Conservation (phyloP, 2,888 invertebrate genomes). For the Laspeyria flexula region DNA sequence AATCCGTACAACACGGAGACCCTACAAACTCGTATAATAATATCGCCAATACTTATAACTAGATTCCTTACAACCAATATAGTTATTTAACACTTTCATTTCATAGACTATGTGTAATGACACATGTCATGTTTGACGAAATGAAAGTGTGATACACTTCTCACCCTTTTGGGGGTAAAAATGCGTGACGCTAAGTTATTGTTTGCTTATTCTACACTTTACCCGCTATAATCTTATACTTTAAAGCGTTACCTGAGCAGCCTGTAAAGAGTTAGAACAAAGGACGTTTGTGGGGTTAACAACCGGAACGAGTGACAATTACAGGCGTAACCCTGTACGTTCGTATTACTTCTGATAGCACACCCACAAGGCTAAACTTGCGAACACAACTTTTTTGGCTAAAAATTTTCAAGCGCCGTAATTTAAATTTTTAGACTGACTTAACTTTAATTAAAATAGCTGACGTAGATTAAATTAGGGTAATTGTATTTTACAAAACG, state of each 20-base stretch:
- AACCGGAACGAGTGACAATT: constrained; percentile 45
- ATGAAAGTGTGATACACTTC: too few relatives aligned
- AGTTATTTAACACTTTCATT: too few relatives aligned
- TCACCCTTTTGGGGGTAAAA: too few relatives aligned
- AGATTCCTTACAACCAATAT: too few relatives aligned
- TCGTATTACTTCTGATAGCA: constrained; percentile 32
- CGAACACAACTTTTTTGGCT: constrained; percentile 22
- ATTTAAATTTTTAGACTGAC: constrained; percentile 11
- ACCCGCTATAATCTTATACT: constrained; percentile 17
- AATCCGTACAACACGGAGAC: too few relatives aligned
- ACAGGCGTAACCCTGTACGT: constrained; percentile 34
- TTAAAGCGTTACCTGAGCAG: constrained; percentile 7
- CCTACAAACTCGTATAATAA: too few relatives aligned
- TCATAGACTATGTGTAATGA: too few relatives aligned
- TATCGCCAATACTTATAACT: too few relatives aligned
- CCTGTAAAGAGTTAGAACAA: constrained; percentile 43
- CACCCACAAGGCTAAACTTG: constrained; percentile 11
- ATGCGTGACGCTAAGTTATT: neutral
- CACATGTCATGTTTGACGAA: too few relatives aligned
- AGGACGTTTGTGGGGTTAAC: constrained; percentile 30
- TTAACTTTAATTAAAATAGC: constrained; percentile 24
- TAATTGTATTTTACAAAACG: neutral
- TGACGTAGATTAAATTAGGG: neutral
- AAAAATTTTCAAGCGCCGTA: constrained; percentile 9
- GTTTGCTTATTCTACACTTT: neutral